Base-by-base conservation (phyloP, 2,113 vertebrate species). In the Benitochromis conjunctus region DNA sequence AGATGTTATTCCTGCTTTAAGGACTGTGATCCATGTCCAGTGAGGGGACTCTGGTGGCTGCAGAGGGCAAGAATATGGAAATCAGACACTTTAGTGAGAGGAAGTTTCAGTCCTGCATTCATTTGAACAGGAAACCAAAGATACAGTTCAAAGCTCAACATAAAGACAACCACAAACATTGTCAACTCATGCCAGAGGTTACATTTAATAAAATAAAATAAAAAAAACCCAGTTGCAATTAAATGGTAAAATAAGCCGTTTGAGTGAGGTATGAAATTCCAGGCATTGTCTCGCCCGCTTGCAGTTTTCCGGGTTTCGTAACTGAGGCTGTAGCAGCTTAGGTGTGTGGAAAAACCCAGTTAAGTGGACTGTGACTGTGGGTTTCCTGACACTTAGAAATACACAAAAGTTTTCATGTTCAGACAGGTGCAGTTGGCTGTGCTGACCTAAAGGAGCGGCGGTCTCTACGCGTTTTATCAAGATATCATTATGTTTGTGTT, bases 261-360 rank as follows among this genome's bases (percentile, higher is more conserved):
- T 60, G 88, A 94, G 92, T 95, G 96, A 96, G 96, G 96, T 96
- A 96, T 96, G 95, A 96, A 88, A 71, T 81, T 82, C 90, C 91
- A 94, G 95, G 93, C 91, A 26, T 55, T 85, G 94, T 86, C 62
- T 56, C 13, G 88, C 94, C 94, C 34, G 89, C 89, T 93, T 97
- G 96, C 96, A 96, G 95, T 96, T 95, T 95, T 95, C 95, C 93
- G 94, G 96, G 95, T 95, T 95, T 90, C 80, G 83, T 93, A 94
- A 95, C 95, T 92, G 92, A 95, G 95, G 95, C 96, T 92, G 94
- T 96, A 96, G 96, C 96, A 96, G 96, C 96, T 93, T 94, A 92
- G 88, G 92, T 95, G 94, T 95, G 88, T 91, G 91, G 91, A 95
- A 95, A 85, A 94, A 95, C 91, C 93, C 93, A 94, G 93, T 94